phyloP scores from a whole-genome alignment of 2,797 vertebrate genomes.

The Parauchenoglanis ngamensis region DNA sequence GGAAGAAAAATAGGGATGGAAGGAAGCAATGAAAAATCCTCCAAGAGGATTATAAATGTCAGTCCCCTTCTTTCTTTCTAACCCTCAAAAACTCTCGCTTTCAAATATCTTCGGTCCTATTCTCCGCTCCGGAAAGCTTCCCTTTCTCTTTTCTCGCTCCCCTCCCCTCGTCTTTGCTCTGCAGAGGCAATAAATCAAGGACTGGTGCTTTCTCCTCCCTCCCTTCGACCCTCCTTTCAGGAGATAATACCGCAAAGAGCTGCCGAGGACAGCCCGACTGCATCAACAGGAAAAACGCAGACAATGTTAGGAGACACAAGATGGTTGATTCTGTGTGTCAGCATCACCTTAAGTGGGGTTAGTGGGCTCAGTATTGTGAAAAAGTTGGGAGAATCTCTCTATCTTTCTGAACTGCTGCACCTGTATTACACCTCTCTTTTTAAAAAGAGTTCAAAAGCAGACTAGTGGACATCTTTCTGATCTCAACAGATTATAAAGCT shows the following conservation, averaged over 20 bases:
- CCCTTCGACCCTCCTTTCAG: conserved; percentile 33
- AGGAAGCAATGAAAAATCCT: conserved; percentile 12
- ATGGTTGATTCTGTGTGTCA: conserved; percentile 40
- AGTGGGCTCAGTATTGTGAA: not conserved
- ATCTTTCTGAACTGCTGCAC: not conserved
- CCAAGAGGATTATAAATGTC: conserved; percentile 21
- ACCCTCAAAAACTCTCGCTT: conserved; percentile 33
- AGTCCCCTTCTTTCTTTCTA: conserved; percentile 15
- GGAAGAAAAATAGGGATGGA: not conserved
- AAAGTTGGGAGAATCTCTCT: not conserved
- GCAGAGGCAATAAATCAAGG: conserved; percentile 62
- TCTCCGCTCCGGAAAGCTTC: conserved; percentile 47
- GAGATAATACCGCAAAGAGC: conserved; percentile 46
- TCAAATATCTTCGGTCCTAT: conserved; percentile 28
- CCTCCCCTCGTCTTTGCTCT: conserved; percentile 47
- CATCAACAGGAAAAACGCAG: conserved; percentile 51
- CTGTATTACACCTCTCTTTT: not conserved
- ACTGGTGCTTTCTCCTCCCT: conserved; percentile 40
- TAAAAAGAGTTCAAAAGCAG: not conserved
- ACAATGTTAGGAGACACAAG: conserved; percentile 34
- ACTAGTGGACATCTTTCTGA: not conserved
- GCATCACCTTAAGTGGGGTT: conserved; percentile 11
- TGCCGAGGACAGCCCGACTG: conserved; percentile 45
- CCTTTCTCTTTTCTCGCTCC: conserved; percentile 34
- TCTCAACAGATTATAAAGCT: not conserved